Evolutionary conservation across 2,797 vertebrate genomes (phyloP).

Genomic region (Alfaro cultratus): DNA sequence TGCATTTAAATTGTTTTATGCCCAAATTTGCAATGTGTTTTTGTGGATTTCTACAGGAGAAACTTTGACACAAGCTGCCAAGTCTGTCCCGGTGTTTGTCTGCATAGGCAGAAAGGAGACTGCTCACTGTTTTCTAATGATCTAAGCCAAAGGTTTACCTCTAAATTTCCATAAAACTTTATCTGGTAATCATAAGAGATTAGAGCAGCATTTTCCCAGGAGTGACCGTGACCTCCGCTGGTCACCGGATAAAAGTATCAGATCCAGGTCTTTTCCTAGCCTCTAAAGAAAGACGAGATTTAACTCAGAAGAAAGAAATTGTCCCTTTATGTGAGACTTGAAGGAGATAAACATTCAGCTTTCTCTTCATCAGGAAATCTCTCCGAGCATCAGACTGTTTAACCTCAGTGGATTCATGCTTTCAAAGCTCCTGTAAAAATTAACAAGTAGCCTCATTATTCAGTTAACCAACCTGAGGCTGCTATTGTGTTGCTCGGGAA

Average conservation of each 20-base stretch:
- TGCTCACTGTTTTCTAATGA: not conserved
- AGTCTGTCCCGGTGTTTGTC: not conserved
- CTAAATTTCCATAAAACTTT: not conserved
- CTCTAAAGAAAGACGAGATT: not conserved
- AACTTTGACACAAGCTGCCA: not conserved
- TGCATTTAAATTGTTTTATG: not conserved
- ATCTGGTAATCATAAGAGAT: not conserved
- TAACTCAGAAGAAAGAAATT: not conserved
- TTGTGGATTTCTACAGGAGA: not conserved
- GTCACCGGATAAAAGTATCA: not conserved
- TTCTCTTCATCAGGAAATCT: not conserved
- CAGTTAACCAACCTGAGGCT: not conserved
- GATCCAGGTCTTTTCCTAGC: not conserved
- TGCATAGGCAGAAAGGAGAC: not conserved
- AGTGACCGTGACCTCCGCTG: too few species aligned
- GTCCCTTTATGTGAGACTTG: not conserved
- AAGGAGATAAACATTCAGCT: not conserved
- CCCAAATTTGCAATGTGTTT: not conserved
- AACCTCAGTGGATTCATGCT: not conserved
- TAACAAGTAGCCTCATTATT: not conserved
- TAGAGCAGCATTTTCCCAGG: too few species aligned
- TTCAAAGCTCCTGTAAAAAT: slow-evolving; percentile 7
- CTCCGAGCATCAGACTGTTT: not conserved
- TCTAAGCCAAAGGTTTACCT: not conserved
- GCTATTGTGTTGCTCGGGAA: not conserved